Percentiles rank a stretch among this genome's conserved stretches.
These are phyloP conservation scores for Congeria kusceri DNA, from an alignment of 2,888 invertebrate genomes.

Conservation along the genomic window DNA sequence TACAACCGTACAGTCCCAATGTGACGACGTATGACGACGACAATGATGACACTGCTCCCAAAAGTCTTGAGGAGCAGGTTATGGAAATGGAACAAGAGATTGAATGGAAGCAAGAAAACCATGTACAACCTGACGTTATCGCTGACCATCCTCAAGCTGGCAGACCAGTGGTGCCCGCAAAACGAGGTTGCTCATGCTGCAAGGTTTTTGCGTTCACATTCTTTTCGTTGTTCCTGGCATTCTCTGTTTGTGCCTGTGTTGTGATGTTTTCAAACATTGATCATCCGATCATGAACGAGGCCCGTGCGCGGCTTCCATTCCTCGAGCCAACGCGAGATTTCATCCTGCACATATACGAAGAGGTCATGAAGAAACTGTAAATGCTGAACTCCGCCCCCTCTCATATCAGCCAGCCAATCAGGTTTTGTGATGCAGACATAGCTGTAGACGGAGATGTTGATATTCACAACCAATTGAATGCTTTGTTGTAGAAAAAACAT, in stretches of 20 bases:
- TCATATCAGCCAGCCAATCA: slow-evolving; percentile 17
- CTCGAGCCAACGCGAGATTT: slow-evolving; percentile 76
- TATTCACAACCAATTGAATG: no score
- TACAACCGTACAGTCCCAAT: slow-evolving; percentile 69
- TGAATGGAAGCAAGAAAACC: slow-evolving; percentile 69
- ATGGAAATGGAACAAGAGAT: slow-evolving; percentile 75
- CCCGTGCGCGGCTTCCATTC: slow-evolving; percentile 72
- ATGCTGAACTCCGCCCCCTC: neutral
- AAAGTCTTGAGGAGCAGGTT: slow-evolving; percentile 79
- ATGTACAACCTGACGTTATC: slow-evolving; percentile 45
- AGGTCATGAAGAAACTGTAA: slow-evolving; percentile 43
- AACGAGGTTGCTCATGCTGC: slow-evolving; percentile 64
- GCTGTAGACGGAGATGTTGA: no score
- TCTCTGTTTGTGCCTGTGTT: slow-evolving; percentile 69
- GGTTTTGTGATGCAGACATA: neutral
- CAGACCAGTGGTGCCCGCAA: slow-evolving; percentile 29
- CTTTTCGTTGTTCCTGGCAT: slow-evolving; percentile 71
- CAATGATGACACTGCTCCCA: slow-evolving; percentile 63
- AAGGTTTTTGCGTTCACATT: slow-evolving; percentile 69
- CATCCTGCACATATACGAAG: slow-evolving; percentile 61
- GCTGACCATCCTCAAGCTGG: slow-evolving; percentile 33
- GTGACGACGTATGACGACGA: slow-evolving; percentile 69
- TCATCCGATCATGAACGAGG: slow-evolving; percentile 72
- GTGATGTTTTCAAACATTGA: slow-evolving; percentile 76
- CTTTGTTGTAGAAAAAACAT: no score